phyloP scores from a whole-genome alignment of 2,888 invertebrate genomes.

The Tetranychus piercei region DNA sequence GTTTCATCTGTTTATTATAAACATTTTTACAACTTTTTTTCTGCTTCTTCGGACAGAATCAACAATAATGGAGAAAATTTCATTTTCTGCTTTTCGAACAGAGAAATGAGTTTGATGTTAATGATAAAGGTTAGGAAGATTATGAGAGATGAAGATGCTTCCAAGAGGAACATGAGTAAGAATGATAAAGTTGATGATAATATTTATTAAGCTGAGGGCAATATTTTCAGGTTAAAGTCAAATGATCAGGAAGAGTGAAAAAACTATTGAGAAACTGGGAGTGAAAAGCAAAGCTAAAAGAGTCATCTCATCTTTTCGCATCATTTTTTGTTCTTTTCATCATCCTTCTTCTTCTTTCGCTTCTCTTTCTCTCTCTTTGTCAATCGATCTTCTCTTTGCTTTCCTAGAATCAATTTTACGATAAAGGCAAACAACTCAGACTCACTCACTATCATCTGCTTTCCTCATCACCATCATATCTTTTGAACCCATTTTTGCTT shows the following conservation, averaged over 20 bases:
- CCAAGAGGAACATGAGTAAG: background rate
- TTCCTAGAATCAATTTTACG: background rate
- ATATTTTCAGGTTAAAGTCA: slow-evolving; percentile 1
- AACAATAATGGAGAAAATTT: too few relatives aligned
- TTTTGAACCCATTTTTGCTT: background rate
- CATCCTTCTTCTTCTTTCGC: too few relatives aligned
- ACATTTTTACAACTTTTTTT: too few relatives aligned
- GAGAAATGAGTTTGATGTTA: too few relatives aligned
- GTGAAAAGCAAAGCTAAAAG: background rate
- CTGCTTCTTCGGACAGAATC: too few relatives aligned
- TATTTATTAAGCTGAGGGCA: background rate
- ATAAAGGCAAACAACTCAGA: background rate
- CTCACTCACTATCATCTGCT: background rate
- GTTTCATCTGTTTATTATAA: too few relatives aligned
- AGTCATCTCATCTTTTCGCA: background rate
- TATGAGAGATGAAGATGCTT: too few relatives aligned
- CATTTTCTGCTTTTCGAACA: too few relatives aligned
- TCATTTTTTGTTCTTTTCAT: background rate
- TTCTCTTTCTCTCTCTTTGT: background rate
- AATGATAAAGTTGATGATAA: background rate
- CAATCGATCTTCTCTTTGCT: background rate
- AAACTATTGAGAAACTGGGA: slow-evolving; percentile 1
- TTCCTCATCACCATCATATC: background rate
- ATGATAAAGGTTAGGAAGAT: too few relatives aligned
- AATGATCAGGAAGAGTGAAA: background rate